A percentile compares a stretch with the other conserved stretches of the same genome.
Evolutionary conservation across 2,888 invertebrate species (phyloP).

Genomic region (Stenoptilia bipunctidactyla): DNA sequence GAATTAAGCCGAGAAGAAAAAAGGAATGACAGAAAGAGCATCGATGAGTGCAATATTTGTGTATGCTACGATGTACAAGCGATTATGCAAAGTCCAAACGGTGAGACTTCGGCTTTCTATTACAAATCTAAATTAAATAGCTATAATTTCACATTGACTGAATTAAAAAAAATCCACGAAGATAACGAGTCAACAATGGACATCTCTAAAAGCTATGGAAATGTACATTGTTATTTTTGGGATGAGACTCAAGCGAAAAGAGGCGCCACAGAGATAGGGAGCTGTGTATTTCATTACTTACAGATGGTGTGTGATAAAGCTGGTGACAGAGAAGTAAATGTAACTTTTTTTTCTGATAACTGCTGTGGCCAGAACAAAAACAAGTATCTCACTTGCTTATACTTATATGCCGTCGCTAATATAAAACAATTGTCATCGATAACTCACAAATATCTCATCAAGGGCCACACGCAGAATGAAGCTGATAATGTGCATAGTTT

Average conservation of each 20-base stretch:
- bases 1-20: neutral
- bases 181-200: neutral
- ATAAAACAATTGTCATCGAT: conserved; percentile 18
- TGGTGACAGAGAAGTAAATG: conserved; percentile 6
- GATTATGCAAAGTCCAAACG: too few species aligned
- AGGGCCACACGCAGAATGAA: conserved; percentile 29
- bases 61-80: too few species aligned
- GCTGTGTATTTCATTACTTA: conserved; percentile 13
- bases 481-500: conserved; percentile 27
- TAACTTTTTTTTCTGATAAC: conserved; percentile 26
- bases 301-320: conserved; percentile 5
- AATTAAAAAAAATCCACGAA: too few species aligned
- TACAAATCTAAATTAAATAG: too few species aligned
- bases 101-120: too few species aligned
- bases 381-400: conserved; percentile 18
- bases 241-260: conserved; percentile 22
- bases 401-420: conserved; percentile 15
- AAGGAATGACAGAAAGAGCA: neutral
- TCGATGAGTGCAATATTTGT: too few species aligned
- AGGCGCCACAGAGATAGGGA: conserved; percentile 19
- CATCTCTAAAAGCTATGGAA: conserved; percentile 1
- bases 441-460: conserved; percentile 26
- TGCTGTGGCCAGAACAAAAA: conserved; percentile 25
- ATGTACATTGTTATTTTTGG: conserved; percentile 15
- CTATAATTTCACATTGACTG: too few species aligned